phyloP scores from a whole-genome alignment of 2,797 vertebrate species.

The Sebastes nivosus region DNA sequence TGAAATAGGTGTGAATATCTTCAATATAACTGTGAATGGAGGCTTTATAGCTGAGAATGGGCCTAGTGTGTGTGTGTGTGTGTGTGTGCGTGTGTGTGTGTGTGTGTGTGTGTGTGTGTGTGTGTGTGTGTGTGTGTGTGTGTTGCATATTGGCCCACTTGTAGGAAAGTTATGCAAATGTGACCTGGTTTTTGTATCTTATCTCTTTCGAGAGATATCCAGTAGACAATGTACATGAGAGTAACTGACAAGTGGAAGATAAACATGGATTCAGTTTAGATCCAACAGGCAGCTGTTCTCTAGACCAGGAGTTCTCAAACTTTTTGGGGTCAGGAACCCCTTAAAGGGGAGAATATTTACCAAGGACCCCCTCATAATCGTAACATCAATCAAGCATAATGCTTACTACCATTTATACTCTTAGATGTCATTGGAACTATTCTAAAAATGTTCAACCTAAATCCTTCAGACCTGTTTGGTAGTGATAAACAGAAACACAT shows the following conservation, averaged over 20 bases:
- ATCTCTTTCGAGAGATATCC: neutral
- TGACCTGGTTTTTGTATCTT: constrained; percentile 25
- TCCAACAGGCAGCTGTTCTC: neutral
- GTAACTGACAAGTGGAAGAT: neutral
- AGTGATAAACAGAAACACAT: too few relatives aligned
- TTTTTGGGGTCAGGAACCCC: too few relatives aligned
- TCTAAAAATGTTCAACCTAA: too few relatives aligned
- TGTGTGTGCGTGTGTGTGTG: neutral
- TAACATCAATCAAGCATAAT: too few relatives aligned
- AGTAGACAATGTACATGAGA: neutral
- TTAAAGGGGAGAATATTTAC: too few relatives aligned
- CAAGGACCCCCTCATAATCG: too few relatives aligned
- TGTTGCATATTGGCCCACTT: neutral
- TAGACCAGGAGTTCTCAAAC: too few relatives aligned
- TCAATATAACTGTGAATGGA: neutral
- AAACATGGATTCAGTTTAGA: neutral
- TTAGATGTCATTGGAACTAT: too few relatives aligned
- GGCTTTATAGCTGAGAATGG: neutral
- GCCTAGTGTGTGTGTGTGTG: neutral
- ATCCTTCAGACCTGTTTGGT: too few relatives aligned
- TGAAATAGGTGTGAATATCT: constrained; percentile 11
- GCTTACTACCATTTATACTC: too few relatives aligned
- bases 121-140: neutral
- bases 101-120: neutral
- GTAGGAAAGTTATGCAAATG: constrained; percentile 33